These are phyloP conservation scores for Australoheros scitulus DNA, from an alignment of 2,113 vertebrate species.

Conservation along the genomic window DNA sequence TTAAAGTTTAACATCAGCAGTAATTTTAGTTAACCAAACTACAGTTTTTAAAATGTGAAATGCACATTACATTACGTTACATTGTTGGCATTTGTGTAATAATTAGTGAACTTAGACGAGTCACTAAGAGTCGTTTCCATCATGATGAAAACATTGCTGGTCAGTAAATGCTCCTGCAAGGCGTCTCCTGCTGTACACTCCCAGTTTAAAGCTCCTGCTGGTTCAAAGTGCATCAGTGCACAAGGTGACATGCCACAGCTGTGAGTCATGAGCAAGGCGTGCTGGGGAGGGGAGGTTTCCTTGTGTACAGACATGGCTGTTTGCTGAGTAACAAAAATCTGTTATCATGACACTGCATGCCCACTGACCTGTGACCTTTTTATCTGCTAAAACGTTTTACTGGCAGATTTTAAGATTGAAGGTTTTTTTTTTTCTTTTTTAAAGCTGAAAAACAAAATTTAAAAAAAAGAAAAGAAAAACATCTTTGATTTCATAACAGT, in stretches of 20 bases:
- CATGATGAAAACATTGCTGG: not conserved
- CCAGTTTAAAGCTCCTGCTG: slow-evolving; percentile 29
- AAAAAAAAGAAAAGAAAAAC: not conserved
- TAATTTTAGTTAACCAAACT: not conserved
- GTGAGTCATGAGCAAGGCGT: slow-evolving; percentile 41
- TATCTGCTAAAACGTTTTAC: no score
- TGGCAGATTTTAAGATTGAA: not conserved
- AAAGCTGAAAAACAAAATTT: not conserved
- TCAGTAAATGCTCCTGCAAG: slow-evolving; percentile 28
- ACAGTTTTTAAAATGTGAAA: not conserved
- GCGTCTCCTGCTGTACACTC: slow-evolving; percentile 24
- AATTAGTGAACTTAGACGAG: not conserved
- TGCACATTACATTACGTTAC: no score
- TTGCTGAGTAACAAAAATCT: slow-evolving; percentile 22
- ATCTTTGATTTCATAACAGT: not conserved
- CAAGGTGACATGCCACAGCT: slow-evolving; percentile 35
- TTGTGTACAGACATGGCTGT: not conserved
- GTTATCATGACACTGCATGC: not conserved
- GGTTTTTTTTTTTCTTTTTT: not conserved
- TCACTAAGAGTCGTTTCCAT: no score
- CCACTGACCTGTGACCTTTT: not conserved
- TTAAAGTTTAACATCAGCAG: not conserved
- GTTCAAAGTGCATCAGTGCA: slow-evolving; percentile 49
- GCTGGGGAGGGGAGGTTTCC: slow-evolving; percentile 20
- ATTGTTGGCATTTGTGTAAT: not conserved